These are phyloP conservation scores for Aplysia californica DNA, from an alignment of 1,140 invertebrate species.

Conservation along the genomic window DNA sequence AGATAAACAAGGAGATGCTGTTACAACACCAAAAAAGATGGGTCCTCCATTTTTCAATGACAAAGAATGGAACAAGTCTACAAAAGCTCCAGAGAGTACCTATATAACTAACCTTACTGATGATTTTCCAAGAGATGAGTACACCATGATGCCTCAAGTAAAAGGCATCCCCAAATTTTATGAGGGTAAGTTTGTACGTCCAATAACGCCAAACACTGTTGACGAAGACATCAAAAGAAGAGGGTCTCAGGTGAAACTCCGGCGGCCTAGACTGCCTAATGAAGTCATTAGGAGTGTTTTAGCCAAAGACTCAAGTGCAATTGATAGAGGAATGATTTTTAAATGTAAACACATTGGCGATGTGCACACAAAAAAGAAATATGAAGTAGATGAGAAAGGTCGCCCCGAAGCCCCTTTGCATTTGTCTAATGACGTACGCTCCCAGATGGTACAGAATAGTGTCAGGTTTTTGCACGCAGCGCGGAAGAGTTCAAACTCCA, in stretches of 20 bases:
- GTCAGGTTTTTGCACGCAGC: neutral
- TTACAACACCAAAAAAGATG: conserved; percentile 4
- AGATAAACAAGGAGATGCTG: neutral
- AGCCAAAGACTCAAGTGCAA: conserved; percentile 37
- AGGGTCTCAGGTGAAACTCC: conserved; percentile 39
- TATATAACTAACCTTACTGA: conserved; percentile 59
- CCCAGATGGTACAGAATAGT: conserved; percentile 52
- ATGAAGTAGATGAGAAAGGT: conserved; percentile 41
- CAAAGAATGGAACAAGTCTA: conserved; percentile 59
- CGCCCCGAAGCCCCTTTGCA: conserved; percentile 53
- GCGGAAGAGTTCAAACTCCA: conserved; percentile 4
- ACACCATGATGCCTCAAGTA: conserved; percentile 56
- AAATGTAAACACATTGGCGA: conserved; percentile 61
- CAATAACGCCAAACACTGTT: conserved; percentile 34
- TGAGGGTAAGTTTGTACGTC: conserved; percentile 46
- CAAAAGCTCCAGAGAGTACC: conserved; percentile 44
- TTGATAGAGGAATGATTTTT: conserved; percentile 58
- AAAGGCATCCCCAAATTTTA: conserved; percentile 52
- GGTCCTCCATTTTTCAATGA: conserved; percentile 35
- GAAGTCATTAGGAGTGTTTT: conserved; percentile 46
- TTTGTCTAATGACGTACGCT: conserved; percentile 56
- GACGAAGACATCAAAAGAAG: conserved; percentile 40
- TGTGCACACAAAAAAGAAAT: conserved; percentile 58
- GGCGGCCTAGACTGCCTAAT: conserved; percentile 46
- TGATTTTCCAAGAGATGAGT: conserved; percentile 63